Conservation (phyloP, 2,113 vertebrate species). For the Hippopotamus amphibius region DNA sequence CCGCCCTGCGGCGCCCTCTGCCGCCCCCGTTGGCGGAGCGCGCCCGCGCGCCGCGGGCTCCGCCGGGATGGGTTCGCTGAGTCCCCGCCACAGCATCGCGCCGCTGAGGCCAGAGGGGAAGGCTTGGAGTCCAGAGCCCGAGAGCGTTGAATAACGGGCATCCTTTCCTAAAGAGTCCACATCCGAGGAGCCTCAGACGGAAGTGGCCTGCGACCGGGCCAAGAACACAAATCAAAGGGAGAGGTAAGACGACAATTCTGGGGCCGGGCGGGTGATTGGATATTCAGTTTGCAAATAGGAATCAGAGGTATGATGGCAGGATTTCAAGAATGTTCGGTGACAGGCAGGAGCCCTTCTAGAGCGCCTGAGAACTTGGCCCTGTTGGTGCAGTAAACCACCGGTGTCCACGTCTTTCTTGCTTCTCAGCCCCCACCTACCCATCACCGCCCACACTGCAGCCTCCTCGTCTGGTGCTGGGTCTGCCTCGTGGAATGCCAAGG, state of each 20-base stretch:
- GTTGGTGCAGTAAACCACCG: not conserved
- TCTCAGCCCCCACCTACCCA: not conserved
- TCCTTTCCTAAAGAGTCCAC: not conserved
- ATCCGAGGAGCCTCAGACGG: not conserved
- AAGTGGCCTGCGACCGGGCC: not conserved
- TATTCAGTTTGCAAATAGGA: not conserved
- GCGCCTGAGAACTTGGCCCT: not conserved
- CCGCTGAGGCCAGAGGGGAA: not conserved
- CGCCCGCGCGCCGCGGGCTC: not conserved
- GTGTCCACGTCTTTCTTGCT: not conserved
- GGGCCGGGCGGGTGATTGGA: accelerated
- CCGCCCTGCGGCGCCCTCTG: not conserved
- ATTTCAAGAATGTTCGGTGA: not conserved
- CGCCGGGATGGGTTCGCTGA: accelerated
- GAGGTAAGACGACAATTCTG: not conserved
- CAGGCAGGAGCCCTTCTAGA: not conserved
- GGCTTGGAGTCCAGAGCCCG: not conserved
- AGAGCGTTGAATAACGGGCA: not conserved
- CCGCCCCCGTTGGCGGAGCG: not conserved
- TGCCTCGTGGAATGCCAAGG: not conserved
- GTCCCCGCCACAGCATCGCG: not conserved
- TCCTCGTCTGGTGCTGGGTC: not conserved
- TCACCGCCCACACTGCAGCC: no score
- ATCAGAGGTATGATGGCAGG: not conserved
- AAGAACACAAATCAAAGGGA: not conserved